Evolutionary conservation across 2,888 invertebrate genomes (phyloP), one percentile per base, ranked within the genome.

Genomic region (Epinotia brunnichana): DNA sequence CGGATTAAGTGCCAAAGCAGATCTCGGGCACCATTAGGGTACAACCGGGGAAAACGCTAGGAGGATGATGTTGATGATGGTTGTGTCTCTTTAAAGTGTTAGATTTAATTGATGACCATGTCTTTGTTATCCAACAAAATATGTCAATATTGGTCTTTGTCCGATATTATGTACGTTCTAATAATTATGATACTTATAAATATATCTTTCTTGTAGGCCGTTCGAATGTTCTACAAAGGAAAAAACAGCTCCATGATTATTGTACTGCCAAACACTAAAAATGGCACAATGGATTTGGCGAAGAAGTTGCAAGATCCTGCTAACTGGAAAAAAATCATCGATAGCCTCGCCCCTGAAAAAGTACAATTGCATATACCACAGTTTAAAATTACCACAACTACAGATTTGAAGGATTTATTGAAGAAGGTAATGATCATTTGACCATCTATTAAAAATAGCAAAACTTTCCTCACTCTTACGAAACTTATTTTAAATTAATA

Each of bases 221-320:
- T 87, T 7, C 71, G 81, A 77, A 70, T 86, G 69, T n/a, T 21
- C 0, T 87, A 87, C 75, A 77, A 81, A 71, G 79, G 78, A 19
- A 13, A 51, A 1, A 78, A 82, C 24, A 82, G 82, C 51, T 81
- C 79, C 15, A 80, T 80, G 13, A 11, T 82, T 0, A 53, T 79
- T 1, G 44, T 80, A 3, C 76, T 87, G 10, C 87, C 87, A 41
- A 80, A 77, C 35, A 11, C 70, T 5, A 73, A 59, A 17, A 61
- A 77, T n/a, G 80, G 79, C 3, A 60, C 84, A 5, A 13, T 74
- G 0, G 35, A 19, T 4, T 13, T 82, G 60, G 48, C 76, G 1
- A 62, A 77, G 10, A 77, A 79, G 35, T 44, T 85, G 0, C 59
- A 68, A 74, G 44, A 83, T 19, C 74, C 78, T 11, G 60, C 69